Evolutionary conservation across 1,140 invertebrate genomes (phyloP), one percentile per base, ranked within the genome.

Genomic region (Meloidogyne exigua): DNA sequence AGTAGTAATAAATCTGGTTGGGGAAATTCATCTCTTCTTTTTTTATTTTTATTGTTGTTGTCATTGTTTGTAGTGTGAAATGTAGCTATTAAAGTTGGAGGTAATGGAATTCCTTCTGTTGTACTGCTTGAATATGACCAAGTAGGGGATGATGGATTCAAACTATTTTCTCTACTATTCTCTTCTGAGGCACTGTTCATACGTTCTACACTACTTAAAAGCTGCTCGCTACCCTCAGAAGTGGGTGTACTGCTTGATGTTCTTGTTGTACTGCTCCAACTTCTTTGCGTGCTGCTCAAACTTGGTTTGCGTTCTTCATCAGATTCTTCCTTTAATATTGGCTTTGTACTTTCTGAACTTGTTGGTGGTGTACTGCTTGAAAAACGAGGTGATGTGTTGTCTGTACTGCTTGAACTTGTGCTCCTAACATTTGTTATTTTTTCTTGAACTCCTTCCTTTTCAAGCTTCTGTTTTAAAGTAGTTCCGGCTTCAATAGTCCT

Each of bases 1-100:
- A 72, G 68, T 44, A 71, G 74, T 12, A 81, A 44, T 42, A 75
- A 42, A 32, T 25, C 68, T 23, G 80, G 80, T 32, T 78, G 76
- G 0, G 80, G 80, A 36, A 81, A 81, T 42, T 81, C 80, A 15
- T 66, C 49, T 57, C 21, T 57, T n/a, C 7, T 57, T 7, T 1
- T 21, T 11, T 28, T 5, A 44, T 32, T 32, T 32, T 74, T 44
- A 23, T 39, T 62, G 15, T 73, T 65, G 23, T 62, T 65, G 57
- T 12, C 21, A 28, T n/a, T n/a, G n/a, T 73, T 73, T 36, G 71
- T 25, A 9, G 69, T 62, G 9, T 68, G 77, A 67, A 42, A 79
- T 78, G 57, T 62, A 68, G 21, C 36, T 23, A 63, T 36, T 44
- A 18, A 75, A n/a, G 42, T 39, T 72, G 64, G 23, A 21, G 64